Evolutionary conservation across 2,888 invertebrate genomes (phyloP), one percentile per base, ranked within the genome.

Genomic region (Cyclophora punctaria): DNA sequence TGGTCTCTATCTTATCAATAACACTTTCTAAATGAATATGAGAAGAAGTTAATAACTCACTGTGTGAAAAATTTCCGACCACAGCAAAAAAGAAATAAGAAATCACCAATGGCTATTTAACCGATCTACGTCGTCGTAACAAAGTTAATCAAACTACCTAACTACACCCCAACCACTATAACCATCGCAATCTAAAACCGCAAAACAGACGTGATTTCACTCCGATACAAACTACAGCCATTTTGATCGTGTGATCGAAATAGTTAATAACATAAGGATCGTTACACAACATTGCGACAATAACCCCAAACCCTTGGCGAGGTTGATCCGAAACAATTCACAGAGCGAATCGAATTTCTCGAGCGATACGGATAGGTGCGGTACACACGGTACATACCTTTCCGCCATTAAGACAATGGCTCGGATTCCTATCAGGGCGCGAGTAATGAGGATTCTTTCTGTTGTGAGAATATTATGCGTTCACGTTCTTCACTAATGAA

Each of bases 381-480:
- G 20, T 20, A 20, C 20, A 20, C 20, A 5, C 37, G 37, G 4
- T 45, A 56, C 51, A 52, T 54, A 51, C 47, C 52, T 37, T 5
- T 5, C 33, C 34, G 58, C 62, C 63, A 71, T 67, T 71, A 74
- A 68, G 62, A 73, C 71, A 72, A 73, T 70, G 67, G 69, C 59
- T 65, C 64, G 64, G 65, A 74, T 73, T 64, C 64, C 66, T 56
- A 52, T 52, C 51, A 46, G 47, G 46, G 55, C 55, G 56, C 51
- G 59, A 54, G 55, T 76, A 75, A 79, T 77, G 75, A 73, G 72
- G 72, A 79, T 78, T 76, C 72, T 74, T 75, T 63, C 62, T 58
- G 48, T 49, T 56, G 56, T 37, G 35, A 48, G 44, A 46, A 49
- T 53, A 56, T 51, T 56, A 56, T 53, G 57, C 59, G 50, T 48